Percentiles rank a stretch among this genome's conserved stretches.
phyloP scores from a whole-genome alignment of 1,140 invertebrate genomes.

The Orussus abietinus region DNA sequence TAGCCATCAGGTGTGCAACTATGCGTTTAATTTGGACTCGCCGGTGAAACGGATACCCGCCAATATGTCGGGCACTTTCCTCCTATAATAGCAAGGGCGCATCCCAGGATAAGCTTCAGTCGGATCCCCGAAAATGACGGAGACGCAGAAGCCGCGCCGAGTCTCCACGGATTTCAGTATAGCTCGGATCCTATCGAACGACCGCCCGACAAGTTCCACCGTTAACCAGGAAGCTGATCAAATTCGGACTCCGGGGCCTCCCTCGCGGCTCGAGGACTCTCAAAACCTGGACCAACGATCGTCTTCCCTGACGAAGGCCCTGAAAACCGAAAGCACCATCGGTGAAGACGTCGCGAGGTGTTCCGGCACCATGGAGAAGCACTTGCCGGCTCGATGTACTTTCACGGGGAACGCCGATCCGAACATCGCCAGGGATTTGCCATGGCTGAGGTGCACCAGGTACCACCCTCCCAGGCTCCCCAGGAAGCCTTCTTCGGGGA shows the following conservation, averaged over 20 bases:
- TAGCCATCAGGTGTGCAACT: conserved; percentile 48
- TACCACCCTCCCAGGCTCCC: conserved; percentile 72
- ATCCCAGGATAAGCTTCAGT: conserved; percentile 23
- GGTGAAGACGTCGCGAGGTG: background rate
- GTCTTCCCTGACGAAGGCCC: too few species aligned
- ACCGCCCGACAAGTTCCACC: conserved; percentile 6
- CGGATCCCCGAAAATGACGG: conserved; percentile 34
- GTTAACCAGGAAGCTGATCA: too few species aligned
- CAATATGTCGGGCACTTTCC: background rate
- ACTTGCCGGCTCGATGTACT: too few species aligned
- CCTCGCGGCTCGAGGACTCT: too few species aligned
- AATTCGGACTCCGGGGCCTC: too few species aligned
- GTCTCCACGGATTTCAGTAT: conserved; percentile 44
- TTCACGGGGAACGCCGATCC: too few species aligned
- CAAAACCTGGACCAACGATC: too few species aligned
- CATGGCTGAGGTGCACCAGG: conserved; percentile 71
- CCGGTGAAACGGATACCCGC: conserved; percentile 30
- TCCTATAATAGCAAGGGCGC: background rate
- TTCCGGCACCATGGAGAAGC: background rate
- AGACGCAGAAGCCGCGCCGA: conserved; percentile 13
- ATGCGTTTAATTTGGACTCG: conserved; percentile 48
- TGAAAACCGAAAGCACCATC: background rate
- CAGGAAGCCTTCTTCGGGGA: conserved; percentile 55
- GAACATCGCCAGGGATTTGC: too few species aligned
- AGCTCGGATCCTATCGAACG: conserved; percentile 36